These are phyloP conservation scores for Dicyrtomina minuta DNA, from an alignment of 2,888 invertebrate species.

Conservation along the genomic window DNA sequence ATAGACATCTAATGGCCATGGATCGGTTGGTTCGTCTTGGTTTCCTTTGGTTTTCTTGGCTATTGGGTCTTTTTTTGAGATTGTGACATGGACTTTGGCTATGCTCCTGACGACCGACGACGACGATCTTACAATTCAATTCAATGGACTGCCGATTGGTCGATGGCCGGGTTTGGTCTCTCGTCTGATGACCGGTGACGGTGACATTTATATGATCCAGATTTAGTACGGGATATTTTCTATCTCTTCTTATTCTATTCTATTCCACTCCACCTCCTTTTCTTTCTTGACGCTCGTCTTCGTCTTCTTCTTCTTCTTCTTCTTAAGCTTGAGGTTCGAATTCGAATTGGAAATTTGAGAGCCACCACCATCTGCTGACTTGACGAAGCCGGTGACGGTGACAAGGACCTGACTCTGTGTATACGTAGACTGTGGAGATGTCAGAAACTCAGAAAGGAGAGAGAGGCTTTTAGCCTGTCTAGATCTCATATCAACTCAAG, in stretches of 20 bases:
- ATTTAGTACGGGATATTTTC: constrained; percentile 19
- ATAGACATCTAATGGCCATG: constrained; percentile 14
- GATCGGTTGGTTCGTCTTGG: neutral
- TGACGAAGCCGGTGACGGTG: neutral
- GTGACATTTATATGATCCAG: constrained; percentile 25
- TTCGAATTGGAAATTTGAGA: too few relatives aligned
- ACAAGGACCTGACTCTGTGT: neutral
- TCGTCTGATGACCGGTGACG: neutral
- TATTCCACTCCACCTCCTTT: neutral
- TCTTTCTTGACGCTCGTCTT: constrained; percentile 2
- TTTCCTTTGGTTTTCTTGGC: too few relatives aligned
- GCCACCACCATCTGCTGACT: neutral
- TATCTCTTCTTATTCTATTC: neutral
- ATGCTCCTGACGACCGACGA: neutral
- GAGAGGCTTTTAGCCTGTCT: neutral
- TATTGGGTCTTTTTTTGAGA: too few relatives aligned
- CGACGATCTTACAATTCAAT: too few relatives aligned
- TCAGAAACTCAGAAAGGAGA: neutral
- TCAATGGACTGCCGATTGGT: neutral
- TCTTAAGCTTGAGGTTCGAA: neutral
- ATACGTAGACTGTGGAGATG: neutral
- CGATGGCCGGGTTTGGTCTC: neutral
- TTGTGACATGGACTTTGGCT: too few relatives aligned
- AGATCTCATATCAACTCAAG: neutral
- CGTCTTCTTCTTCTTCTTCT: too few relatives aligned